Base-by-base conservation (phyloP, 2,888 invertebrate species). In the Meliscaeva auricollis region DNA sequence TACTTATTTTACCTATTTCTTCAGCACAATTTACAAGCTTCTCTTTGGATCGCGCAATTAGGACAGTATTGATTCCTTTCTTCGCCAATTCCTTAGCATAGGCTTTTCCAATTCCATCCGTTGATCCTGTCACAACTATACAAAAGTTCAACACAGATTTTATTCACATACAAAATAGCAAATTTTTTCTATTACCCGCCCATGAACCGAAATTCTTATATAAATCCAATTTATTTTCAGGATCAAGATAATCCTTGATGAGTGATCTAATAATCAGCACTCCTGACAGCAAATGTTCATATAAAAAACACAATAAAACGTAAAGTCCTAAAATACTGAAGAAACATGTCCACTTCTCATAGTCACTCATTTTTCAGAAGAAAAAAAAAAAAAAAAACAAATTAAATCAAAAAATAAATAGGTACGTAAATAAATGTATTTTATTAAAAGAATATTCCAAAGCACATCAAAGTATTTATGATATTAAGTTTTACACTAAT, bases 71-170 rank as follows among this genome's bases (percentile, higher is more conserved):
- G 84, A 97, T 92, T 0, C 96, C 95, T 69, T 94, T 93, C 38
- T 93, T 93, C 0, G 97, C 97, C 88, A 98, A 92, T 92, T 97
- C 96, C 88, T 93, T 91, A 26, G 97, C 96, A 90, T 97, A 98
- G 52, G 96, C 96, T 92, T 95, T 96, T 26, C 98, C 98, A 89
- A 98, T 97, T 52, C 98, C 98, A 92, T 98, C 98, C 0, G 97
- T 97, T 48, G 96, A 95, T 22, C 97, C 98, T 0, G 98, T 98
- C 41, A 98, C 94, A 87, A 96, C 97, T 96, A 93, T n/a, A 93
- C 83, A 85, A 68, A 72, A 87, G 17, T 26, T 4, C 1, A 32
- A 54, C 5, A 20, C 35, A 13, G 9, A 56, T 0, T 35, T 32
- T 15, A 38, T 5, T 56, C 56, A 32, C 30, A 15, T 11, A 35